These are phyloP conservation scores for Drosophila parvula DNA, from an alignment of 1,140 invertebrate genomes.

Conservation along the genomic window DNA sequence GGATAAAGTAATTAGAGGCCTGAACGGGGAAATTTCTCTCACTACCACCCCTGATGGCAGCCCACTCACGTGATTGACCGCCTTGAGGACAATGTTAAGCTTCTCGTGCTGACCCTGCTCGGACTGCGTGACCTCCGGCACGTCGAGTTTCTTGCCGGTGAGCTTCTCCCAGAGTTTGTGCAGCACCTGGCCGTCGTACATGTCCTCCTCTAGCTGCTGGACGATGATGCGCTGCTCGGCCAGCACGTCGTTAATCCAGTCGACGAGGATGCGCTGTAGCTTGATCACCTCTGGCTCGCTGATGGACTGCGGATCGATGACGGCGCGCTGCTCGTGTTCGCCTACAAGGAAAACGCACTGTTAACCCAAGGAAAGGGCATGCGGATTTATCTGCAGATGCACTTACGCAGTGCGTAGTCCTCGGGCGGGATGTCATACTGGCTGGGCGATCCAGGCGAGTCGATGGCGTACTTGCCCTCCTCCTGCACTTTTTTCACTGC, in stretches of 20 bases:
- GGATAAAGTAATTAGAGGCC: background rate
- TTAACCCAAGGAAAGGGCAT: background rate
- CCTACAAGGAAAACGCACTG: slow-evolving; percentile 85
- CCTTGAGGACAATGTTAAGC: slow-evolving; percentile 93
- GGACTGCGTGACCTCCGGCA: slow-evolving; percentile 99
- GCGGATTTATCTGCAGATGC: background rate
- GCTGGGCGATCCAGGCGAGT: slow-evolving; percentile 95
- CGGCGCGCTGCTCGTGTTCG: slow-evolving; percentile 98
- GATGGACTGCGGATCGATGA: slow-evolving; percentile 95
- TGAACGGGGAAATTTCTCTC: background rate
- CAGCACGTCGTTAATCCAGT: slow-evolving; percentile 99
- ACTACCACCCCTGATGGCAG: too few species aligned
- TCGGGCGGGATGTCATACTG: slow-evolving; percentile 94
- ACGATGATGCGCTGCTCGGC: slow-evolving; percentile 98
- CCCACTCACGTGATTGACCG: slow-evolving; percentile 91
- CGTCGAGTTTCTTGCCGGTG: slow-evolving; percentile 95
- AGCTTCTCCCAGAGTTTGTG: slow-evolving; percentile 98
- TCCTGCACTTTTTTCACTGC: slow-evolving; percentile 97
- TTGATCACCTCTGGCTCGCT: slow-evolving; percentile 95
- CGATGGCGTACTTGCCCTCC: slow-evolving; percentile 98
- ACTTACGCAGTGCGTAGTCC: slow-evolving; percentile 94
- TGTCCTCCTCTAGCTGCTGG: slow-evolving; percentile 97
- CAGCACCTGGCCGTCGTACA: slow-evolving; percentile 98
- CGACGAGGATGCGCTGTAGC: slow-evolving; percentile 94
- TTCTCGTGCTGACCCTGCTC: slow-evolving; percentile 99